Evolutionary conservation across 2,797 vertebrate genomes (phyloP).

Genomic region (Vultur gryphus): DNA sequence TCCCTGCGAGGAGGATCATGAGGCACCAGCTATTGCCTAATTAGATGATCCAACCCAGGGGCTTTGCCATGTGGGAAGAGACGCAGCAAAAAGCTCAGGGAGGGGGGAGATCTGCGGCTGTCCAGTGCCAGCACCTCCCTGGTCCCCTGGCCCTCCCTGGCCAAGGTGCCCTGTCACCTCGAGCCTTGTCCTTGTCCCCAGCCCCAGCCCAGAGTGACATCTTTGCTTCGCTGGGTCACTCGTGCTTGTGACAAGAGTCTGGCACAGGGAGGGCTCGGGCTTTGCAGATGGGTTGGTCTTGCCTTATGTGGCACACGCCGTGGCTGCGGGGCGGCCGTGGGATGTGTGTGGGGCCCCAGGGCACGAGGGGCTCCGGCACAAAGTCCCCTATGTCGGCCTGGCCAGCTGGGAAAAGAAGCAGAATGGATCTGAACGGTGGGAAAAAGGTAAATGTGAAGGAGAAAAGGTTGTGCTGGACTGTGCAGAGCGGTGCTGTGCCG

Average conservation of each 20-base stretch:
- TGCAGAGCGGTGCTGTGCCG: too few relatives aligned
- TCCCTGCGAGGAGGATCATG: neutral
- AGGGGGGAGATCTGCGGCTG: neutral
- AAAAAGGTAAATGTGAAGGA: neutral
- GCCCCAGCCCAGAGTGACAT: neutral
- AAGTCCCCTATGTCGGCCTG: neutral
- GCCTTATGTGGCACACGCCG: rapidly evolving
- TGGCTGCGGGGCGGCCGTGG: neutral
- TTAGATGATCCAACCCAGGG: neutral
- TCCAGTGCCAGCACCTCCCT: neutral
- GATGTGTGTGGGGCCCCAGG: too few relatives aligned
- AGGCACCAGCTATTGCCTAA: neutral
- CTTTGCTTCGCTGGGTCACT: neutral
- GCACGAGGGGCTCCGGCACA: neutral
- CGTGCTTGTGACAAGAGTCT: neutral
- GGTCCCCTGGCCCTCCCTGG: neutral
- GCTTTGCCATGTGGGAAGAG: neutral
- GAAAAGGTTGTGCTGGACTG: neutral
- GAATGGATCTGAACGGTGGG: neutral
- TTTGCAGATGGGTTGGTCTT: neutral
- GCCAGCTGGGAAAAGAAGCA: neutral
- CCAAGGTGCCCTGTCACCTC: neutral
- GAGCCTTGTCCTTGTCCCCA: neutral
- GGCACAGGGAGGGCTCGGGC: too few relatives aligned
- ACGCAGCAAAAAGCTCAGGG: neutral